Conservation (phyloP, 2,888 invertebrate genomes). For the Operophtera brumata region DNA sequence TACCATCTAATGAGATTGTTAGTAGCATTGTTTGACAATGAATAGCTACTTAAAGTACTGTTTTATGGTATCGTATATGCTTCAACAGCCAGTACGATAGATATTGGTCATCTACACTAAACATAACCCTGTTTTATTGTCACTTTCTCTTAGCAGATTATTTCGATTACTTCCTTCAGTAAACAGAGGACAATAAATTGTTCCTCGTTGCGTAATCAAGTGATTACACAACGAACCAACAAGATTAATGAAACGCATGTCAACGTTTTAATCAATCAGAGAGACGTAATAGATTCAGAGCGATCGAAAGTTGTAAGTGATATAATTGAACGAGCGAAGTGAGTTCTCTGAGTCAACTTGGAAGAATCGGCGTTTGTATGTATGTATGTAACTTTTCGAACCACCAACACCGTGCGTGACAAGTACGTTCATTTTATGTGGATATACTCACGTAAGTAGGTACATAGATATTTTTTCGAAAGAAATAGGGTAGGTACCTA, state of each 20-base stretch:
- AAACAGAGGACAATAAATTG: conserved; percentile 2
- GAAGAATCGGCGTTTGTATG: no score
- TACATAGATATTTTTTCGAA: no score
- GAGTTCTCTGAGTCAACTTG: no score
- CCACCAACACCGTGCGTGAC: no score
- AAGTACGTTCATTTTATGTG: no score
- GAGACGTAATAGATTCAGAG: conserved; percentile 12
- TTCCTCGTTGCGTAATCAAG: background rate
- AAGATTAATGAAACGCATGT: conserved; percentile 13
- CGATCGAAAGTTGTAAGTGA: conserved; percentile 6
- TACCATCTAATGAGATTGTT: background rate
- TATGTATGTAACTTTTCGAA: no score
- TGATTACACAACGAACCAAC: conserved; percentile 9
- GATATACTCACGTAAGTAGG: no score
- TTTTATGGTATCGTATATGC: background rate
- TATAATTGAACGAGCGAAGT: no score
- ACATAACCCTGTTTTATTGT: background rate
- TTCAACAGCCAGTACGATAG: background rate
- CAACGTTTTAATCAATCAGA: conserved; percentile 7
- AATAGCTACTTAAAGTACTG: background rate
- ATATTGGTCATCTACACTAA: background rate
- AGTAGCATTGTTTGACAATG: background rate
- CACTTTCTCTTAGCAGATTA: conserved; percentile 9
- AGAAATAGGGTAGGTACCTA: no score
- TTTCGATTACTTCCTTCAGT: conserved; percentile 11